Percentiles rank a stretch among this genome's conserved stretches.
phyloP scores from a whole-genome alignment of 35 echinoderm and acorn worm species.

The Apostichopus japonicus region DNA sequence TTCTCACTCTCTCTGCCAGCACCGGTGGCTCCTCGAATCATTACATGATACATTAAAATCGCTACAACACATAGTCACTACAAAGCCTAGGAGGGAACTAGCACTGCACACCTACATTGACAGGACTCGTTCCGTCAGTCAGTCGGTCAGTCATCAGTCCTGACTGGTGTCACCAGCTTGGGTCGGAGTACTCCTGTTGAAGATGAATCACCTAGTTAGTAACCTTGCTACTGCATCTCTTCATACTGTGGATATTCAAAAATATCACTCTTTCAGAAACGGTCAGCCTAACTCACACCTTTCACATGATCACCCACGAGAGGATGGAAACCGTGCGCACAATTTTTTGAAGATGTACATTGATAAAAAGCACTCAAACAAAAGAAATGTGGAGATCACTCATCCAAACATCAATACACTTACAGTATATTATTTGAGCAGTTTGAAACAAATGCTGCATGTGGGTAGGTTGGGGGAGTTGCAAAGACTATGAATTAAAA shows the following conservation, averaged over 20 bases:
- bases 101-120: slow-evolving; percentile 20
- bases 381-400: no score
- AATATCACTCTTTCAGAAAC: neutral
- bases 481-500: no score
- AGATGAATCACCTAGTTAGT: slow-evolving; percentile 11
- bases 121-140: neutral
- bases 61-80: slow-evolving; percentile 22
- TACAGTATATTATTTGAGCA: no score
- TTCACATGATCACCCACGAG: no score
- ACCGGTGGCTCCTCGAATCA: neutral
- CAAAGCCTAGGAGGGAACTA: neutral
- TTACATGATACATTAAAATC: slow-evolving; percentile 6
- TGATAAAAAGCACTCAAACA: no score
- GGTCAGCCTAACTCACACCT: neutral
- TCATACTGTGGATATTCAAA: neutral
- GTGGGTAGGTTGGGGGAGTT: no score
- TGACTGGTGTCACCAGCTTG: slow-evolving; percentile 20
- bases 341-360: no score
- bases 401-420: no score
- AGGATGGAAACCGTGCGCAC: no score
- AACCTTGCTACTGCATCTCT: slow-evolving; percentile 5
- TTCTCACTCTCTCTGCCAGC: neutral
- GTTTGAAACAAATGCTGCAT: no score
- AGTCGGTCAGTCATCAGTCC: neutral
- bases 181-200: slow-evolving; percentile 20